Base-by-base conservation (phyloP, 2,113 vertebrate species). In the Balaenoptera acutorostrata region DNA sequence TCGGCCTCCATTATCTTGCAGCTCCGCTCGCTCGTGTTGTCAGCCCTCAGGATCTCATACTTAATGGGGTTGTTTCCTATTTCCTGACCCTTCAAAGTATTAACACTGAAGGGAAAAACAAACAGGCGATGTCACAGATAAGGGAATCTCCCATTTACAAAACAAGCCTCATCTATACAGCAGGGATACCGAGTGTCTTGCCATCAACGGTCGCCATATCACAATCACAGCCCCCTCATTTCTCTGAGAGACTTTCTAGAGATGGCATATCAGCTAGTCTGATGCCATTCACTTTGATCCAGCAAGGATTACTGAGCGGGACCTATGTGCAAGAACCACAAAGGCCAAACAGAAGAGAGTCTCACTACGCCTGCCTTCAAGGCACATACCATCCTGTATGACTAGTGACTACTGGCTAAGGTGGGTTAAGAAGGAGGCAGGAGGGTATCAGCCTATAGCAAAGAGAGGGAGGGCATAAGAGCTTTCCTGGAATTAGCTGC, bases 61-160 rank as follows among this genome's bases (percentile, higher is more conserved):
- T 82, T 93, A 55, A 89, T 81, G 72, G 68, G 77, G 59, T 29
- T 92, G 88, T 46, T 91, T 93, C 88, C 84, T 96, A 52, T 36
- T 80, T 72, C 61, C 87, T 84, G 82, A 93, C 92, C 85, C 92
- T 95, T 88, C 78, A 13, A 25, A 82, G 97, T 52, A 77, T 78
- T 68, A 97, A 71, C 23, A 84, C 84, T 2, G 46, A 72, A 63
- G 92, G 75, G 75, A n/a, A 92, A 89, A 90, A 86, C 88, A 87
- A 92, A 69, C 69, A 95, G 55, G 41, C 1, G 1, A 88, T 72
- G 94, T 78, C 61, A 95, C 31, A 69, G 71, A 92, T 88, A 96
- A 77, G 46, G 64, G 59, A 33, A 13, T 41, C 86, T 88, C 69
- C 85, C 89, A 72, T 91, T 80, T 88, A 82, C 59, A 80, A 88